Percentiles rank a stretch among this genome's conserved stretches.
Evolutionary conservation across 1,140 invertebrate species (phyloP).

Genomic region (Sitodiplosis mosellana): DNA sequence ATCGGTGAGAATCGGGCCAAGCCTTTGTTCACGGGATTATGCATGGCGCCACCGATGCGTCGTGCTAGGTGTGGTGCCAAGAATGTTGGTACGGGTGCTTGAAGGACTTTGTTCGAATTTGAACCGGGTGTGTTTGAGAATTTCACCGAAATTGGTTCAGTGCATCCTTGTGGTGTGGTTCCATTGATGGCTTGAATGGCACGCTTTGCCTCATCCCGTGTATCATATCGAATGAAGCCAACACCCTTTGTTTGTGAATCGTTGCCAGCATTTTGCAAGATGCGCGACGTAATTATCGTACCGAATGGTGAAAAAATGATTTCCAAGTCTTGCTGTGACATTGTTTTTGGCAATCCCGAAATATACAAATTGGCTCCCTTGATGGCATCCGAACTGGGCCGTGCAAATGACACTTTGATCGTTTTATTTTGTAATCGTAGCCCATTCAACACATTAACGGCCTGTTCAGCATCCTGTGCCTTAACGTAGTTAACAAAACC

Average conservation of each 20-base stretch:
- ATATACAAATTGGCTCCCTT: constrained; percentile 83
- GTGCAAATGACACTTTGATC: constrained; percentile 78
- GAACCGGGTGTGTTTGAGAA: constrained; percentile 39
- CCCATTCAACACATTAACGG: constrained; percentile 75
- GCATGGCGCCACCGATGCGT: constrained; percentile 48
- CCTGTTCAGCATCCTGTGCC: constrained; percentile 66
- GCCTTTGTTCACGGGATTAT: constrained; percentile 73
- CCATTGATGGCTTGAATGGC: constrained; percentile 40
- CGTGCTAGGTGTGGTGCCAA: constrained; percentile 35
- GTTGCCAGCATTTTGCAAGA: constrained; percentile 48
- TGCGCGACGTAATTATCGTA: constrained; percentile 69
- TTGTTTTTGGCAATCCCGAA: constrained; percentile 65
- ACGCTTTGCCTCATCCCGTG: constrained; percentile 37
- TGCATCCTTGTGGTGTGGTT: constrained; percentile 33
- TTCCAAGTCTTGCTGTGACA: constrained; percentile 72
- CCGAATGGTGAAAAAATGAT: constrained; percentile 63
- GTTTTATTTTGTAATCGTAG: constrained; percentile 74
- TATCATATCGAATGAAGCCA: constrained; percentile 40
- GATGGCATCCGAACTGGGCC: constrained; percentile 72
- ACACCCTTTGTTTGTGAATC: constrained; percentile 35
- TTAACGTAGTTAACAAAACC: constrained; percentile 78
- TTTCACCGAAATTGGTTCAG: constrained; percentile 38
- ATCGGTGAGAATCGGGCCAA: constrained; percentile 73
- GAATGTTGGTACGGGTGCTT: constrained; percentile 26
- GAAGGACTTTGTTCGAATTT: constrained; percentile 30